Evolutionary conservation across 1,140 invertebrate genomes (phyloP), one percentile per base, ranked within the genome.

Genomic region (Papilio glaucus): DNA sequence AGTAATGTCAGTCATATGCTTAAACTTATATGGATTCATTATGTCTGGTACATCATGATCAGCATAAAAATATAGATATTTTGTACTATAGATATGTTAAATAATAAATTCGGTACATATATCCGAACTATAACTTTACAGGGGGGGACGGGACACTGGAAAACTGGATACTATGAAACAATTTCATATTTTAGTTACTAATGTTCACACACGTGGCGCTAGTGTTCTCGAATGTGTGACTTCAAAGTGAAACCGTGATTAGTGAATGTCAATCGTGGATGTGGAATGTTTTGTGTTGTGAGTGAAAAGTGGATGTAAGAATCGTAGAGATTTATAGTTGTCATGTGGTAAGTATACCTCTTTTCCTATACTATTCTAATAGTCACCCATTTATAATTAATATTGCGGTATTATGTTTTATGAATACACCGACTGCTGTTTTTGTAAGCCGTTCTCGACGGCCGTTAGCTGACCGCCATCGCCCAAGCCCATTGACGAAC

Each of bases 381-480:
- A 57, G 24, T 57, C 24, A 5, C 1, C 1, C 21, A 26, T 57
- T 57, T 12, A 9, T 18, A 42, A 29, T 26, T 45, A 41, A 67
- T 41, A 33, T 18, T 49, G 7, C 9, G 33, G 15, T 26, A 26
- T 10, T 26, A 21, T 37, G 5, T 49, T 69, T 15, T 24, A 49
- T 15, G n/a, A 53, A 15, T n/a, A 33, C 15, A 49, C 29, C n/a
- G 8, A 29, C 41, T 69, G 37, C 39, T 68, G 65, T 68, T 68
- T n/a, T 68, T 68, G 41, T 68, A 42, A 68, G 65, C 65, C 39
- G 38, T 24, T 68, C 15, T 68, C 41, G 62, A 21, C 82, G 82
- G 89, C 88, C 89, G 88, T 90, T 89, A 87, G 83, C 87, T 89
- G 86, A 90, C 89, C 89, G 89, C 89, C 89, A 91, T 91, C 89